Conservation (phyloP, 2,113 vertebrate genomes). For the Climacteris rufus region DNA sequence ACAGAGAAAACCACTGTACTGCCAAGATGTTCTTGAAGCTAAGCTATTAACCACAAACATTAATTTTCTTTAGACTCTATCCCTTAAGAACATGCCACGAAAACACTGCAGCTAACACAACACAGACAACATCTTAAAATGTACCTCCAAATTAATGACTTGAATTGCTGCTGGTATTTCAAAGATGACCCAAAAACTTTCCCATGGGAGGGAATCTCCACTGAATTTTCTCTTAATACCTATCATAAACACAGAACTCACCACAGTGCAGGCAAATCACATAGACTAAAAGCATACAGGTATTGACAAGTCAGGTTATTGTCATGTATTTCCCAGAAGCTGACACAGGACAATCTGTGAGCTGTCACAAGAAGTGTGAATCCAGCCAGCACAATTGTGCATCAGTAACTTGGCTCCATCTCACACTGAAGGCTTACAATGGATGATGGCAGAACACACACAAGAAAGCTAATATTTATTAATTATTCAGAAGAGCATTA, state of each 20-base stretch:
- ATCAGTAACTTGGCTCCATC: not conserved
- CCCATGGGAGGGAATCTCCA: not conserved
- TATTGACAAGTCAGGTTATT: not conserved
- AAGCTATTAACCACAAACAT: not conserved
- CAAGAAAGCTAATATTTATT: not conserved
- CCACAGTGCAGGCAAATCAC: not conserved
- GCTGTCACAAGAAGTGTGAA: not conserved
- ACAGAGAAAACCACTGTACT: not conserved
- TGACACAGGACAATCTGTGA: not conserved
- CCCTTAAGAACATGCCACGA: not conserved
- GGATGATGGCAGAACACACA: not conserved
- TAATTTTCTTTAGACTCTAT: not conserved
- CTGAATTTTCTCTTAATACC: not conserved
- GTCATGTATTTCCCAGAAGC: not conserved
- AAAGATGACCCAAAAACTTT: not conserved
- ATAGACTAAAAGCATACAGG: not conserved
- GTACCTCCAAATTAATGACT: not conserved
- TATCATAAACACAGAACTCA: not conserved
- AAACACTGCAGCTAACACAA: not conserved
- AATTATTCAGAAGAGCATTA: slow-evolving; percentile 2
- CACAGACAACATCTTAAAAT: not conserved
- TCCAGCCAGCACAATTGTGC: not conserved
- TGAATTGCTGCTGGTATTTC: not conserved
- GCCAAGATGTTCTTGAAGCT: not conserved
- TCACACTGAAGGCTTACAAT: not conserved